Percentiles rank a stretch among this genome's conserved stretches.
Evolutionary conservation across 2,797 vertebrate species (phyloP).

Genomic region (Taenioides sp.): DNA sequence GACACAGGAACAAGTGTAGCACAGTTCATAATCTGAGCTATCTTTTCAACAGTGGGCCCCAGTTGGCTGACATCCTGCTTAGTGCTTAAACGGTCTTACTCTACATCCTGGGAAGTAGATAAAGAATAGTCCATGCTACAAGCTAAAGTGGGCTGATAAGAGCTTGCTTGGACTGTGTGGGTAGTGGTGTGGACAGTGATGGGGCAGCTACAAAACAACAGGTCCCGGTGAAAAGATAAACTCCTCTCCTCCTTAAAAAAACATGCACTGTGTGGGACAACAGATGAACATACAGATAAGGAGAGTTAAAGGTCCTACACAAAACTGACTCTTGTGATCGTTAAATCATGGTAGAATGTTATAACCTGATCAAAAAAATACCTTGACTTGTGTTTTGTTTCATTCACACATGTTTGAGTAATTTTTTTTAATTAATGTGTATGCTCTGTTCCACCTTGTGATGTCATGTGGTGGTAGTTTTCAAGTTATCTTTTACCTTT

Average conservation of each 20-base stretch:
- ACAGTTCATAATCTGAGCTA: constrained; percentile 33
- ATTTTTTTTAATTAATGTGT: too few species aligned
- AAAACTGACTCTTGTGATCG: too few species aligned
- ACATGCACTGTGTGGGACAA: constrained; percentile 28
- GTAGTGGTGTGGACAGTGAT: constrained; percentile 20
- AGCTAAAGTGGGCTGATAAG: constrained; percentile 57
- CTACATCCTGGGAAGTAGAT: constrained; percentile 56
- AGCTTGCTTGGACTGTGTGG: constrained; percentile 15
- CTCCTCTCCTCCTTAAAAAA: constrained; percentile 33
- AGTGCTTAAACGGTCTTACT: constrained; percentile 39
- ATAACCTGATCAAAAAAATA: too few species aligned
- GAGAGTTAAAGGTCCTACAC: not conserved
- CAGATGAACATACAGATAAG: constrained; percentile 31
- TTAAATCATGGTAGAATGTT: too few species aligned
- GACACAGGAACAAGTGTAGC: constrained; percentile 1
- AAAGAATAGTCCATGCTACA: constrained; percentile 41
- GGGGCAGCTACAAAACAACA: constrained; percentile 28
- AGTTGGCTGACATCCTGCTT: constrained; percentile 48
- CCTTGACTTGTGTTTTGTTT: too few species aligned
- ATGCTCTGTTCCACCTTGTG: too few species aligned
- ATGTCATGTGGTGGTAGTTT: too few species aligned
- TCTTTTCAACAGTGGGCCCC: constrained; percentile 16
- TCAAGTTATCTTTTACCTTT: too few species aligned
- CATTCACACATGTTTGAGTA: too few species aligned
- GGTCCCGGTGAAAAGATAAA: constrained; percentile 57